Base-by-base conservation (phyloP, 1,140 invertebrate species). In the Drosophila azteca region DNA sequence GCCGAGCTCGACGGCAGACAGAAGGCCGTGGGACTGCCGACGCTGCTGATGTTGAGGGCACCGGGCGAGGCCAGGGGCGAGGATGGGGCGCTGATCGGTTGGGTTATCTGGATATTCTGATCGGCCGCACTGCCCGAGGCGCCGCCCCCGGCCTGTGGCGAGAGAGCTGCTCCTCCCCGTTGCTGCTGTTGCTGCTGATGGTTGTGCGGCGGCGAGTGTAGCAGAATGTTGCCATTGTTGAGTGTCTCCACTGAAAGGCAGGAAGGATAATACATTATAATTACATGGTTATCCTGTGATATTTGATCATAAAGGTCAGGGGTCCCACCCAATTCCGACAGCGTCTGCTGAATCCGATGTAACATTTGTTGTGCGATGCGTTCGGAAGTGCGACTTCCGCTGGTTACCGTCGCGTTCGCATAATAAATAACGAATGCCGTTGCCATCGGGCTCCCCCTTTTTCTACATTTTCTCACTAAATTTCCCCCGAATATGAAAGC, bases 21-120 rank as follows among this genome's bases (percentile, higher is more conserved):
- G 41, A 92, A 92, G 13, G 84, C 69, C 6, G 85, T 81, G 53
- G 87, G 85, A 69, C 57, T 84, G 49, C 63, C 79, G 48, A 64
- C 52, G 57, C 67, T 57, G 48, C 61, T 66, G 55, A 55, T 65
- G 51, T 79, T 84, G 11, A 90, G 53, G 15, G 88, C 90, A 43
- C 87, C 78, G 5, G 91, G 92, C 13, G 94, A 94, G 49, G 94
- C 93, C 22, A 94, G 67, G 5, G 94, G 94, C 13, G 94, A 94
- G 8, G 93, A 93, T 44, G 95, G 95, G 31, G 94, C 94, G 82
- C 95, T 95, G 24, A 93, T 93, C 39, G 95, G 95, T 75, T 95
- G 95, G 75, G 94, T 95, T 73, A 95, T 94, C 70, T 94, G 93
- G 77, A 93, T 93, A 91, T 92, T 93, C 74, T 95, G 94, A 70